Conservation (phyloP, 2,888 invertebrate genomes). For the Aspidiotus destructor region DNA sequence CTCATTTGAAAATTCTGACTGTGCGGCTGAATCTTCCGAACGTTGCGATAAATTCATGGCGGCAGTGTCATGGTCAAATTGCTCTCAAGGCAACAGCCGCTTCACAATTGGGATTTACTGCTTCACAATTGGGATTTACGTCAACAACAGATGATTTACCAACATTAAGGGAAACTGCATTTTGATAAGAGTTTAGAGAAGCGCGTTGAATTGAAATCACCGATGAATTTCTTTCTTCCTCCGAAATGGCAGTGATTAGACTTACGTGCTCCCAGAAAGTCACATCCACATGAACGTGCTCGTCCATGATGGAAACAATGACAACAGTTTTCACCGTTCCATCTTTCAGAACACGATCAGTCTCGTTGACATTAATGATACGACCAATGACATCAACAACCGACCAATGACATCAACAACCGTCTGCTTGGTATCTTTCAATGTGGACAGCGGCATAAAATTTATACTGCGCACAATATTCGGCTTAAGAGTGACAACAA, state of each 20-base stretch:
- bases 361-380: background rate
- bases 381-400: background rate
- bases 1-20: background rate
- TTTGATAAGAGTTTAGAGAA: background rate
- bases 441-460: no score
- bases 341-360: background rate
- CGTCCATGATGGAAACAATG: background rate
- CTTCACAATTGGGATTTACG: background rate
- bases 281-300: background rate
- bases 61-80: background rate
- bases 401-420: no score
- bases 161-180: background rate
- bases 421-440: no score
- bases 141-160: background rate
- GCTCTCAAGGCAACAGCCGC: background rate
- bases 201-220: background rate
- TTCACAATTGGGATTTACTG: no score
- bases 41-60: background rate
- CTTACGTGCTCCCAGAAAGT: background rate
- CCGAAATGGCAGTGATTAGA: background rate
- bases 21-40: background rate
- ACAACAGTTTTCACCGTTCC: background rate
- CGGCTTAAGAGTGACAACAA: no score
- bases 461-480: no score
- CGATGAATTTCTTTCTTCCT: background rate